Base-by-base conservation (phyloP, 2,888 invertebrate genomes). In the Coelopa pilipes region DNA sequence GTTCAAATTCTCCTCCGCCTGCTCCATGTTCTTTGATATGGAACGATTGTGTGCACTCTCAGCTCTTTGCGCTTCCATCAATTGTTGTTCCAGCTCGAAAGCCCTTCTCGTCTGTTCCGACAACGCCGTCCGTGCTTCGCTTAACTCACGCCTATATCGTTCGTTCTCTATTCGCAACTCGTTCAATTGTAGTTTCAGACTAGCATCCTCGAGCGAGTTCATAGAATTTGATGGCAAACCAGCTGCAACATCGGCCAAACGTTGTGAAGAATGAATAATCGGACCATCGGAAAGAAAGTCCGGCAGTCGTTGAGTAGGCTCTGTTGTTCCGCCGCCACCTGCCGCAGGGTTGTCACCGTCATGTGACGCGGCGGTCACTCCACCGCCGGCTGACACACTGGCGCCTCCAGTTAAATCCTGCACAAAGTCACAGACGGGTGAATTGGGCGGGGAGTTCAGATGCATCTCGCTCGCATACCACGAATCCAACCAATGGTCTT, bases 401-500 rank as follows among this genome's bases (percentile, higher is more conserved):
- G 34, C 34, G 1, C 83, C 65, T 83, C 80, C 15, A 15, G 77
- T 76, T 65, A 80, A 66, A 76, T 82, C 84, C 34, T 84, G 83
- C 10, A 81, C 80, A 75, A 83, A 83, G 72, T 82, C 82, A 47
- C 76, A 76, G 46, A 82, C 76, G 0, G 86, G 84, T 0, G 87
- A 87, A 60, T 84, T 86, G 3, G 85, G 85, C 10, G 86, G 84
- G 46, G 87, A 87, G 63, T 82, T 83, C 1, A 82, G 80, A 74
- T 85, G 84, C 78, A 84, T 82, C n/a, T 85, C 86, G 74, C 85
- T 85, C 45, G 80, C 81, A 77, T 86, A 85, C 85, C 86, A 87
- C 81, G 94, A 93, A 55, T 95, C 92, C 79, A 95, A 90, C 86
- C 95, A 90, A 87, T 96, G 96, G 87, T 96, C 96, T 85, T 96